Conservation (phyloP, 92 coral and sea anemone genomes). For the Metridium senile region DNA sequence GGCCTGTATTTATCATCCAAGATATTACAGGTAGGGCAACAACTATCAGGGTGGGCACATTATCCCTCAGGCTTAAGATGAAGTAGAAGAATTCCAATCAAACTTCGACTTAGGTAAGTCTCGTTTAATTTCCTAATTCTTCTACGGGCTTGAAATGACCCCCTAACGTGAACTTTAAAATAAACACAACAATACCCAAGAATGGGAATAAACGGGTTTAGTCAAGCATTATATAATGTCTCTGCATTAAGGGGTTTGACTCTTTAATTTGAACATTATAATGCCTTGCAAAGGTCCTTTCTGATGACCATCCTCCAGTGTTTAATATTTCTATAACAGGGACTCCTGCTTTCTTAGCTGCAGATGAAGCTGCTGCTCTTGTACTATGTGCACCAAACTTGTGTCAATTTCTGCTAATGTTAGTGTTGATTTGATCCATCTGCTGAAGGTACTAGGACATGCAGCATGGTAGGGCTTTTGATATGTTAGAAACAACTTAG, state of each 20-base stretch:
- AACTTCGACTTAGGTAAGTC: too few species aligned
- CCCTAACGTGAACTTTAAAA: neutral
- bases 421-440: constrained; percentile 30
- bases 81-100: too few species aligned
- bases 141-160: neutral
- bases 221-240: too few species aligned
- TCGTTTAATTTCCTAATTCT: too few species aligned
- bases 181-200: neutral
- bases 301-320: constrained; percentile 40
- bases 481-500: constrained; percentile 19
- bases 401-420: constrained; percentile 28
- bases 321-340: constrained; percentile 28
- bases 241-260: constrained; percentile 11
- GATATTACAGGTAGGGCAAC: constrained; percentile 24
- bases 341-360: constrained; percentile 41
- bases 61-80: constrained; percentile 31
- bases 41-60: constrained; percentile 39
- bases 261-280: constrained; percentile 16
- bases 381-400: constrained; percentile 39
- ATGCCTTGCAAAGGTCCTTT: constrained; percentile 25
- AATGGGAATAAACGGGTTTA: neutral
- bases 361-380: constrained; percentile 38
- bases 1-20: constrained; percentile 29
- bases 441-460: constrained; percentile 32
- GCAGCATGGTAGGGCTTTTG: constrained; percentile 27